Conservation (phyloP, 2,888 invertebrate species). For the Oscheius onirici region DNA sequence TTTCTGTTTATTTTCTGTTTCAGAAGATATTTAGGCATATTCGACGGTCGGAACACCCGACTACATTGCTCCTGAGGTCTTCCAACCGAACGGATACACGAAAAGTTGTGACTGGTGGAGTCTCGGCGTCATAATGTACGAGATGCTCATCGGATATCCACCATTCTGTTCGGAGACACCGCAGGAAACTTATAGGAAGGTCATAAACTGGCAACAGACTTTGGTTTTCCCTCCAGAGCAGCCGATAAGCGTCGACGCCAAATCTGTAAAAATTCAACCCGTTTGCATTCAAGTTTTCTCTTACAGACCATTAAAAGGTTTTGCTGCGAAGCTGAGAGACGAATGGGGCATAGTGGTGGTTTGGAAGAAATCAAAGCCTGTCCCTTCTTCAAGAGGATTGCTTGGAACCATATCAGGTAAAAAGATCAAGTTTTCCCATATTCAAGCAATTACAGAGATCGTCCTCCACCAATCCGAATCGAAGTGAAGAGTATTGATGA, state of each 20-base stretch:
- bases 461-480: conserved; percentile 96
- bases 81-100: conserved; percentile 91
- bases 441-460: no score
- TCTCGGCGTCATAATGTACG: conserved; percentile 99
- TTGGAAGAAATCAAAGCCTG: conserved; percentile 90
- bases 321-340: conserved; percentile 93
- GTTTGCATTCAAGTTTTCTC: not conserved
- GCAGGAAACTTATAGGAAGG: conserved; percentile 93
- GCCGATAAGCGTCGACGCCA: conserved; percentile 95
- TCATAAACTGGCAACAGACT: conserved; percentile 99
- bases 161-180: conserved; percentile 99
- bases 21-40: conserved; percentile 74
- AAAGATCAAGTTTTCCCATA: no score
- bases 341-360: conserved; percentile 85
- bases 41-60: conserved; percentile 90
- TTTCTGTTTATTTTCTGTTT: not conserved
- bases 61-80: conserved; percentile 99
- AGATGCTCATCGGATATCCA: conserved; percentile 99
- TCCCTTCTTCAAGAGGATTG: conserved; percentile 91
- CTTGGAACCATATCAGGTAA: conserved; percentile 95
- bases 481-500: conserved; percentile 98
- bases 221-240: conserved; percentile 98
- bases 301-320: conserved; percentile 76
- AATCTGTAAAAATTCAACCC: conserved; percentile 61
- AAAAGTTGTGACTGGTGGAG: conserved; percentile 99